Conservation (phyloP, 2,113 vertebrate genomes). For the Tyrannus savana region DNA sequence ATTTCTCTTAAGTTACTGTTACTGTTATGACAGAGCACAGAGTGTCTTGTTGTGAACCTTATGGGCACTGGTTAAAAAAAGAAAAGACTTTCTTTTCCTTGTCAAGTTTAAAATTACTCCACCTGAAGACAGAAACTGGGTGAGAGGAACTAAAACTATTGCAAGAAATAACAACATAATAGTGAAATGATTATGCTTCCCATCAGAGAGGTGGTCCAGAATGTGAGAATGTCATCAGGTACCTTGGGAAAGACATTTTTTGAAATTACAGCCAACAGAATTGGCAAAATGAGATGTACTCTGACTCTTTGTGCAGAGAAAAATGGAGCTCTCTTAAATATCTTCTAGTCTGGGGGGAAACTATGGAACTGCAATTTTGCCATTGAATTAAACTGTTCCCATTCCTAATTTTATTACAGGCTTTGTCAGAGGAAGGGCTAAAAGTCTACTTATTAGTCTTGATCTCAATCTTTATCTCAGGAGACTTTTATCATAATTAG, state of each 20-base stretch:
- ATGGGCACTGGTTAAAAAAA: neutral
- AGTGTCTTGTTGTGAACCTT: neutral
- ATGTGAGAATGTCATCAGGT: conserved; percentile 23
- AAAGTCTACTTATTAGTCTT: conserved; percentile 31
- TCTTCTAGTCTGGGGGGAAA: neutral
- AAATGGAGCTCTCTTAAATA: neutral
- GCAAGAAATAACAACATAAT: conserved; percentile 9
- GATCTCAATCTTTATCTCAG: conserved; percentile 24
- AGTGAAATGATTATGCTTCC: conserved; percentile 29
- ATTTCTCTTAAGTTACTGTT: conserved; percentile 10
- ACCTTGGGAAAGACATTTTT: neutral
- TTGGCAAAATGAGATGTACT: neutral
- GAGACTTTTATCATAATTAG: conserved; percentile 53
- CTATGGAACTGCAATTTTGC: neutral
- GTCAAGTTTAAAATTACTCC: neutral
- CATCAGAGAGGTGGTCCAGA: conserved; percentile 9
- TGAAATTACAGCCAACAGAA: conserved; percentile 17
- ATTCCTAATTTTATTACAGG: conserved; percentile 31
- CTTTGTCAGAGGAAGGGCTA: conserved; percentile 34
- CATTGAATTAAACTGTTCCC: conserved; percentile 17
- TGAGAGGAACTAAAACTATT: neutral
- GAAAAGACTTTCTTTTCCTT: neutral
- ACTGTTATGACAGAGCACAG: neutral
- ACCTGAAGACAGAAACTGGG: neutral
- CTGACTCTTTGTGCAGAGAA: neutral